A percentile compares a stretch with the other conserved stretches of the same genome.
Evolutionary conservation across 2,888 invertebrate species (phyloP).

Genomic region (Troides aeacus): DNA sequence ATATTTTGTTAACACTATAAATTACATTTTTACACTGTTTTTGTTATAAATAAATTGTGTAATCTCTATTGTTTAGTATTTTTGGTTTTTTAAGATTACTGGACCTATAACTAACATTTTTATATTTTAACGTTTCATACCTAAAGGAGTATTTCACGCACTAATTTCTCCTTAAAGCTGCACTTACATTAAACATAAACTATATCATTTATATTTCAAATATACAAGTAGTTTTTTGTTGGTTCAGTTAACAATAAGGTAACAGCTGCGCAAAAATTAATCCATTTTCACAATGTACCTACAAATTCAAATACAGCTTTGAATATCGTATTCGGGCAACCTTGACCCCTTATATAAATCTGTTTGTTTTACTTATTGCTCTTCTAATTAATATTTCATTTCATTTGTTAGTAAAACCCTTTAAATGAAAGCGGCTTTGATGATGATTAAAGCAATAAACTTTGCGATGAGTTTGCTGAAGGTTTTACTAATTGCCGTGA

Average conservation of each 20-base stretch:
- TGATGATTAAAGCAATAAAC: conserved; percentile 1
- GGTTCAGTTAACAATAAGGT: background rate
- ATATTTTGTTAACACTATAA: too few species aligned
- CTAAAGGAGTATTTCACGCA: too few species aligned
- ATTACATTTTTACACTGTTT: too few species aligned
- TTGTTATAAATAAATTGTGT: too few species aligned
- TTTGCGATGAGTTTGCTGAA: background rate
- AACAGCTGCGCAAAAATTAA: conserved; percentile 10
- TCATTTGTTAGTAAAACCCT: background rate
- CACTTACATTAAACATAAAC: background rate
- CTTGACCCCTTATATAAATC: conserved; percentile 6
- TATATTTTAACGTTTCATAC: too few species aligned
- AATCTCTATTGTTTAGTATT: too few species aligned
- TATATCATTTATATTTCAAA: background rate
- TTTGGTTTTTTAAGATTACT: too few species aligned
- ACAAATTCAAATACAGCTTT: conserved; percentile 4
- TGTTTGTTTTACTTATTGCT: conserved; percentile 4
- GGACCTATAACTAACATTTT: too few species aligned
- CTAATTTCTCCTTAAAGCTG: background rate
- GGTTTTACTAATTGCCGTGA: background rate
- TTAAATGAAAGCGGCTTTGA: background rate
- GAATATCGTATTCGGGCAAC: conserved; percentile 2
- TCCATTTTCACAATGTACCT: conserved; percentile 6
- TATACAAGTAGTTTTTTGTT: background rate
- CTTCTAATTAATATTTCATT: conserved; percentile 4